A percentile compares a stretch with the other conserved stretches of the same genome.
These are phyloP conservation scores for Lomographa bimaculata DNA, from an alignment of 2,888 invertebrate genomes.

Conservation along the genomic window DNA sequence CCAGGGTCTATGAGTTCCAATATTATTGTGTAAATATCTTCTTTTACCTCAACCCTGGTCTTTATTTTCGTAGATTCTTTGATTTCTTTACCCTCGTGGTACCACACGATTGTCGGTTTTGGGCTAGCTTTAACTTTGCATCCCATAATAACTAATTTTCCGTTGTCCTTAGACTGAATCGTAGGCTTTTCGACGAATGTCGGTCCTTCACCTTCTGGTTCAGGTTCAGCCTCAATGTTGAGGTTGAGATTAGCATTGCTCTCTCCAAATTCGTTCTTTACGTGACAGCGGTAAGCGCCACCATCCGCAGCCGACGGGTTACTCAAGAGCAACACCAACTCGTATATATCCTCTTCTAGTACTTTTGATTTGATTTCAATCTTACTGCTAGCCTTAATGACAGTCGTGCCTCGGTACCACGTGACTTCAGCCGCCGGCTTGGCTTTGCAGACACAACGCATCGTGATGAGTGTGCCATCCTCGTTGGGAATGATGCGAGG, in stretches of 20 bases:
- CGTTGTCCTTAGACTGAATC: conserved; percentile 89
- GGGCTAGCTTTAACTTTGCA: conserved; percentile 80
- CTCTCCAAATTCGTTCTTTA: conserved; percentile 97
- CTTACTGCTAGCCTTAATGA: conserved; percentile 93
- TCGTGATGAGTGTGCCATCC: conserved; percentile 97
- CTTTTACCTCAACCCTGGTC: conserved; percentile 89
- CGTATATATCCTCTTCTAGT: conserved; percentile 93
- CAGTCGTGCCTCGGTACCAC: conserved; percentile 96
- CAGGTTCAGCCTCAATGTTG: conserved; percentile 98
- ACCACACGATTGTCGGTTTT: conserved; percentile 77
- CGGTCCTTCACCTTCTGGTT: conserved; percentile 96
- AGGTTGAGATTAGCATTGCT: conserved; percentile 98
- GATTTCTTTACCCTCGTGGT: conserved; percentile 85
- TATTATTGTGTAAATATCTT: conserved; percentile 93
- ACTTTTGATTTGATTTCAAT: conserved; percentile 90
- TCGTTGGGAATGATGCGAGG: conserved; percentile 99
- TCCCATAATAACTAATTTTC: conserved; percentile 78
- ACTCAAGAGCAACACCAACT: conserved; percentile 87
- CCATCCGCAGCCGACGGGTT: conserved; percentile 81
- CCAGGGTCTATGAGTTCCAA: conserved; percentile 95
- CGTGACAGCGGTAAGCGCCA: conserved; percentile 92
- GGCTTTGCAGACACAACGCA: conserved; percentile 98
- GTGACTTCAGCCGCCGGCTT: conserved; percentile 97
- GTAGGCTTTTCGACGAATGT: conserved; percentile 96
- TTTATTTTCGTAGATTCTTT: conserved; percentile 92